phyloP scores from a whole-genome alignment of 2,888 invertebrate species.

The Sarcophaga rosellei region DNA sequence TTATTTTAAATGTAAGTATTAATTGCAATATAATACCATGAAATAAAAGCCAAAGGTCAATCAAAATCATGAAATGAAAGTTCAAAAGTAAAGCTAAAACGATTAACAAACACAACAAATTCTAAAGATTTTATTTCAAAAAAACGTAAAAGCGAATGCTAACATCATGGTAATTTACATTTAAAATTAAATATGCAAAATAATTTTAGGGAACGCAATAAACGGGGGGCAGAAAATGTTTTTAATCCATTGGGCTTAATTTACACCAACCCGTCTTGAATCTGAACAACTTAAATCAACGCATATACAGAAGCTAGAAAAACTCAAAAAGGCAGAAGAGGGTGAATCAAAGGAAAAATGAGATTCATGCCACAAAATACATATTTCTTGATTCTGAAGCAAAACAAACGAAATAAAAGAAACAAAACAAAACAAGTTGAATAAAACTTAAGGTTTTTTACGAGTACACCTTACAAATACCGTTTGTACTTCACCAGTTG shows the following conservation, averaged over 20 bases:
- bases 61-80: conserved; percentile 43
- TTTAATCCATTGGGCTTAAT: conserved; percentile 62
- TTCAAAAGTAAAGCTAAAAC: conserved; percentile 55
- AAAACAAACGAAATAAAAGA: neutral
- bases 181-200: conserved; percentile 27
- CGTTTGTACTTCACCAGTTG: conserved; percentile 3
- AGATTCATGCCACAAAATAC: neutral
- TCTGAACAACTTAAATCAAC: conserved; percentile 18
- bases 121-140: neutral
- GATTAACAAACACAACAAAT: conserved; percentile 36
- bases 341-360: conserved; percentile 22
- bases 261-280: conserved; percentile 40
- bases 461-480: conserved; percentile 22
- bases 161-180: conserved; percentile 27
- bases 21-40: conserved; percentile 14
- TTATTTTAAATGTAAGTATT: neutral
- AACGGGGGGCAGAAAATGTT: neutral
- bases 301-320: neutral
- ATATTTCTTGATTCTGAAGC: conserved; percentile 8
- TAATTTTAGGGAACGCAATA: conserved; percentile 27
- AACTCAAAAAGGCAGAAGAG: conserved; percentile 10
- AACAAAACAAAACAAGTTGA: neutral
- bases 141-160: neutral
- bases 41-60: conserved; percentile 34
- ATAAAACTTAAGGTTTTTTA: conserved; percentile 30